A percentile compares a stretch with the other conserved stretches of the same genome.
Conservation (phyloP, 2,888 invertebrate genomes). For the Hyalella azteca region DNA sequence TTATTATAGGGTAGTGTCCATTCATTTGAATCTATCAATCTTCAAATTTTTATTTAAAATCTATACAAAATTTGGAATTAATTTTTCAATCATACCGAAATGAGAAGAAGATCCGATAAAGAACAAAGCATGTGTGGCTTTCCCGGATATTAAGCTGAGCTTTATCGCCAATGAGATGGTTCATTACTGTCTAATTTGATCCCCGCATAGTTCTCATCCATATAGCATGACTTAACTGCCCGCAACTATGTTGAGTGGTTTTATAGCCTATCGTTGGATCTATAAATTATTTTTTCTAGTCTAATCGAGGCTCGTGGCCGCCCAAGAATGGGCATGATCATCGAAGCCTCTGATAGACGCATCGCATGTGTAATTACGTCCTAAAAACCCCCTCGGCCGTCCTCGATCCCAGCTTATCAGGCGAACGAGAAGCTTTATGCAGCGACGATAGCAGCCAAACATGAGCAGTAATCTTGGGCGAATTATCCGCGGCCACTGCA, state of each 20-base stretch:
- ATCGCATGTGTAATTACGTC: background rate
- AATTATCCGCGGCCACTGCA: too few species aligned
- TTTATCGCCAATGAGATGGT: constrained; percentile 32
- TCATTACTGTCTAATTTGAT: constrained; percentile 5
- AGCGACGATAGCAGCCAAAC: too few species aligned
- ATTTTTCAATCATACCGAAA: too few species aligned
- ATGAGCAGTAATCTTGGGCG: too few species aligned
- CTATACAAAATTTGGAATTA: too few species aligned
- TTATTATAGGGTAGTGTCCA: too few species aligned
- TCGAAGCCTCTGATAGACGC: background rate
- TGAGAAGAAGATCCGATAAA: background rate
- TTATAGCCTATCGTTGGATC: constrained; percentile 21
- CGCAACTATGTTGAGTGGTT: constrained; percentile 15
- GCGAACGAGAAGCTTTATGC: background rate
- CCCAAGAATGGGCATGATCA: constrained; percentile 14
- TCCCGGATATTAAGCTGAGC: background rate
- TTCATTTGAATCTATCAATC: too few species aligned
- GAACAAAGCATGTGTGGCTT: background rate
- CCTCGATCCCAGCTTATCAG: background rate
- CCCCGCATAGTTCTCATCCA: background rate
- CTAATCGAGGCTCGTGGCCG: background rate
- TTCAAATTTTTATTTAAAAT: too few species aligned
- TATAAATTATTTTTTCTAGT: constrained; percentile 16
- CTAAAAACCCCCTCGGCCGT: background rate
- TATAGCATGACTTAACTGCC: constrained; percentile 27